Evolutionary conservation across 2,797 vertebrate species (phyloP).

Genomic region (Rhinogobio ventralis): DNA sequence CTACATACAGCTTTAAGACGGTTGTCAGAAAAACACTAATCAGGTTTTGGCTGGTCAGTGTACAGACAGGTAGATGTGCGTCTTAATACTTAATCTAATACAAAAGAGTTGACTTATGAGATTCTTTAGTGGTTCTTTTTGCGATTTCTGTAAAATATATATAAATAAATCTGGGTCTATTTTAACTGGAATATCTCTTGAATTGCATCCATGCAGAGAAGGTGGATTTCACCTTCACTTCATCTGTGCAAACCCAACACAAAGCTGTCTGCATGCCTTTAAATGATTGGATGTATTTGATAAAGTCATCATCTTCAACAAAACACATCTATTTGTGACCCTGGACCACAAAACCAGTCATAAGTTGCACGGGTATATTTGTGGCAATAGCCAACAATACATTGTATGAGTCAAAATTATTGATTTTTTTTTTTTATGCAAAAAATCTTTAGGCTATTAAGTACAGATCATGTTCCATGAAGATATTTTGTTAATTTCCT

Average conservation of each 20-base stretch:
- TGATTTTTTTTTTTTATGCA: no score
- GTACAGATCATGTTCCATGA: no score
- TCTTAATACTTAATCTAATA: background rate
- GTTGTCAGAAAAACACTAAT: conserved; percentile 5
- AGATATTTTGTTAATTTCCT: no score
- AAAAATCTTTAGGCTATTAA: no score
- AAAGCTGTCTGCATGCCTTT: background rate
- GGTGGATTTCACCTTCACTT: background rate
- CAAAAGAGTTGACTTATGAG: no score
- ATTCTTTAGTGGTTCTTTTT: background rate
- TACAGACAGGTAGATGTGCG: conserved; percentile 6
- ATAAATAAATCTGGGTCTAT: background rate
- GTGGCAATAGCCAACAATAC: no score
- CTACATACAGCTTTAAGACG: conserved; percentile 6
- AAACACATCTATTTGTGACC: background rate
- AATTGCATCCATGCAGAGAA: background rate
- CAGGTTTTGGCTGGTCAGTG: conserved; percentile 24
- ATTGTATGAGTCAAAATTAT: no score
- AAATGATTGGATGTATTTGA: background rate
- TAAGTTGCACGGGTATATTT: no score
- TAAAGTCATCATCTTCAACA: background rate
- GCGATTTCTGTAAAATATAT: background rate
- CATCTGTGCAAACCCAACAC: background rate
- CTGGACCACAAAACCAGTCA: no score
- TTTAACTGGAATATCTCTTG: background rate